Conservation (phyloP, 2,113 vertebrate species). For the Carassius gibelio region DNA sequence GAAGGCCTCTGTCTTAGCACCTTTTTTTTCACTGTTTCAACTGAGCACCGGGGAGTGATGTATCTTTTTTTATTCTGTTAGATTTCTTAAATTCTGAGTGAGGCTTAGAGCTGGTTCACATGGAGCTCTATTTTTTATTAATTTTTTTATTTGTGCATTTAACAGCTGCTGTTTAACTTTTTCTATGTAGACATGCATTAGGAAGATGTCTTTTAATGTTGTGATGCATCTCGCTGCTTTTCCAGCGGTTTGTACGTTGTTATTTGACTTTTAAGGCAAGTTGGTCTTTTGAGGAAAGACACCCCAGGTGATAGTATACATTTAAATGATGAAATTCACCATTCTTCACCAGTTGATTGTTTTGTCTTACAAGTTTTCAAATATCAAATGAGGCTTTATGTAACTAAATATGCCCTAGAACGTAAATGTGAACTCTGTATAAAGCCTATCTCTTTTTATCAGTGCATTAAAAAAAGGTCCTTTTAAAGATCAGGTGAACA, state of each 20-base stretch:
- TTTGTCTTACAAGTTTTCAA: too few relatives aligned
- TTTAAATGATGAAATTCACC: not conserved
- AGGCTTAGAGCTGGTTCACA: not conserved
- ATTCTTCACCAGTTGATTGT: not conserved
- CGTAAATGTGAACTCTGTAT: too few relatives aligned
- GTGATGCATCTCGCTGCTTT: not conserved
- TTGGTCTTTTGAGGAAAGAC: not conserved
- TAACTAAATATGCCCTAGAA: not conserved
- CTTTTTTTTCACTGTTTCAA: not conserved
- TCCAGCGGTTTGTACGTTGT: not conserved
- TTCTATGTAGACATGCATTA: not conserved
- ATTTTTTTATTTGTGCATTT: not conserved
- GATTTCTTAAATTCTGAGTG: not conserved
- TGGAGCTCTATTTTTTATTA: not conserved
- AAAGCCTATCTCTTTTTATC: too few relatives aligned
- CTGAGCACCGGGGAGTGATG: not conserved
- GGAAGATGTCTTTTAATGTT: not conserved
- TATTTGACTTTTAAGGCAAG: not conserved
- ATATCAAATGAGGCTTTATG: not conserved
- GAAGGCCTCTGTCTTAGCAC: not conserved
- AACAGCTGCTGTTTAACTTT: not conserved
- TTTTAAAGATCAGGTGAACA: too few relatives aligned
- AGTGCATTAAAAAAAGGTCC: too few relatives aligned
- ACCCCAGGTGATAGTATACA: not conserved
- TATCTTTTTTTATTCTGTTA: not conserved